Evolutionary conservation across 2,888 invertebrate genomes (phyloP).

Genomic region (Plebejus argus): DNA sequence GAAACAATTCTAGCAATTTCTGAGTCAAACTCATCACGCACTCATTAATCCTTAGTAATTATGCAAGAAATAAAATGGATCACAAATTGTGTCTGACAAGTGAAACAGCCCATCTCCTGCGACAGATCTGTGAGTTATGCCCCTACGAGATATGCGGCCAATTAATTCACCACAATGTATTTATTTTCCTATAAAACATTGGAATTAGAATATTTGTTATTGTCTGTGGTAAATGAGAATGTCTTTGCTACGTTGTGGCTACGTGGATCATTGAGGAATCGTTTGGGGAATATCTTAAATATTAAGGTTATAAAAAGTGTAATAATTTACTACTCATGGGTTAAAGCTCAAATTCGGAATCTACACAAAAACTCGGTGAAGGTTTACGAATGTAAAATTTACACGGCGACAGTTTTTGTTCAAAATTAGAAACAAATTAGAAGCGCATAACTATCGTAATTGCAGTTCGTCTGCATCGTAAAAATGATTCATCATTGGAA

Average conservation of each 20-base stretch:
- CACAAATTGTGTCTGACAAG: constrained; percentile 78
- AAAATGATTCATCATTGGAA: constrained; percentile 20
- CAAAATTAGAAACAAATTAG: constrained; percentile 5
- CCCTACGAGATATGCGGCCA: constrained; percentile 68
- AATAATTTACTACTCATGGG: not conserved
- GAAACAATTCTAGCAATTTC: not conserved
- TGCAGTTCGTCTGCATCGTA: constrained; percentile 12
- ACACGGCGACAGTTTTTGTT: not conserved
- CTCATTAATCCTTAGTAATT: constrained; percentile 78
- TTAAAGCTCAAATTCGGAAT: not conserved
- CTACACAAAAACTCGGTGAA: not conserved
- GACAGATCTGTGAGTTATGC: constrained; percentile 76
- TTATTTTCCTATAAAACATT: constrained; percentile 73
- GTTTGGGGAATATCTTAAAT: not conserved
- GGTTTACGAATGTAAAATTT: not conserved
- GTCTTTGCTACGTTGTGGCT: not conserved
- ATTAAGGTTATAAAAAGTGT: not conserved
- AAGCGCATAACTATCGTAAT: not conserved
- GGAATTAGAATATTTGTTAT: constrained; percentile 21
- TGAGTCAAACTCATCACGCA: constrained; percentile 46
- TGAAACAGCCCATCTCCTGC: constrained; percentile 74
- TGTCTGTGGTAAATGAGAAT: not conserved
- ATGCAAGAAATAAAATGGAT: constrained; percentile 76
- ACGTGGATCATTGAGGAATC: not conserved
- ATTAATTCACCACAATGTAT: constrained; percentile 74